phyloP scores from a whole-genome alignment of 1,140 invertebrate species.

The Pseudomyrmex concolor region DNA sequence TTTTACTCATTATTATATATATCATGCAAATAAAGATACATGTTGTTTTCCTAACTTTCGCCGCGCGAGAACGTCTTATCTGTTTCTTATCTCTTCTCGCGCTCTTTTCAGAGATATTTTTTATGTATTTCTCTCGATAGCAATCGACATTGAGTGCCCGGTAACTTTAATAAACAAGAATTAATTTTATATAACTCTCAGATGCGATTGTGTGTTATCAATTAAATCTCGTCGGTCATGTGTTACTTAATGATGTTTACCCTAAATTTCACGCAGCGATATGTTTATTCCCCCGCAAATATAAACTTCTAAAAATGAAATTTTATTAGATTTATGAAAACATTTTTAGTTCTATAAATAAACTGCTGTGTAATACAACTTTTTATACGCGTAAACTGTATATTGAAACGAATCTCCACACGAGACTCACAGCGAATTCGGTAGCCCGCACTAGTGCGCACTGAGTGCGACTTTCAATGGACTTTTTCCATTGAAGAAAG shows the following conservation, averaged over 20 bases:
- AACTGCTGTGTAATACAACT: too few relatives aligned
- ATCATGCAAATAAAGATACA: conserved; percentile 69
- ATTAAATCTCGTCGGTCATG: too few relatives aligned
- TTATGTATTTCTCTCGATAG: background rate
- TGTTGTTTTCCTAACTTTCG: conserved; percentile 72
- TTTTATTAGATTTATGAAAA: too few relatives aligned
- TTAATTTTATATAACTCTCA: background rate
- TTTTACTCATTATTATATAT: conserved; percentile 71
- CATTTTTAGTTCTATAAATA: too few relatives aligned
- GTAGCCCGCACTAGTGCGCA: too few relatives aligned
- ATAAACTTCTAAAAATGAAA: too few relatives aligned
- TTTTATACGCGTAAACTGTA: too few relatives aligned
- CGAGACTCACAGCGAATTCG: too few relatives aligned
- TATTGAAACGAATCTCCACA: too few relatives aligned
- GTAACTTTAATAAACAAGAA: background rate
- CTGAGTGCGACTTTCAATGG: too few relatives aligned
- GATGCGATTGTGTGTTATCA: background rate
- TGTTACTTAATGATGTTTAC: background rate
- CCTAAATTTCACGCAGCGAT: background rate
- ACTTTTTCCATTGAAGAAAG: too few relatives aligned
- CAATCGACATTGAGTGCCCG: background rate
- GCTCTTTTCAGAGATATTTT: background rate
- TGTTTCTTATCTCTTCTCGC: background rate
- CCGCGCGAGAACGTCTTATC: background rate
- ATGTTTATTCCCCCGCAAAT: too few relatives aligned